Conservation (phyloP, 1,140 invertebrate genomes). For the Drosophila punjabiensis region DNA sequence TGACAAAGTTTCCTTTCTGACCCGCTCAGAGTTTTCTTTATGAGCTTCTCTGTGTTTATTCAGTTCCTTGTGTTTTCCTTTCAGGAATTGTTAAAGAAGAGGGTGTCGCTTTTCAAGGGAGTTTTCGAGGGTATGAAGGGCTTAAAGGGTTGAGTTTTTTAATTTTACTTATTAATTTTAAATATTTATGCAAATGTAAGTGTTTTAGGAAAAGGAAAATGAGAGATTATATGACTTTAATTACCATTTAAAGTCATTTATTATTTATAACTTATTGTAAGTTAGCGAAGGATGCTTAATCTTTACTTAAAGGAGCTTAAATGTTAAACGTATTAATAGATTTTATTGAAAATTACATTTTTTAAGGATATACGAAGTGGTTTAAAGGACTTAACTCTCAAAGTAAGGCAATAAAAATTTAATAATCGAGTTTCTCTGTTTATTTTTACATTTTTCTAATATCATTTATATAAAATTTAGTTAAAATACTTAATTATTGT, state of each 20-base stretch:
- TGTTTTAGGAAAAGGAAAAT: neutral
- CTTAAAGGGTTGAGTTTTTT: neutral
- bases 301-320: neutral
- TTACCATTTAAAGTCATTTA: neutral
- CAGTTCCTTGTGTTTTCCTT: constrained; percentile 7
- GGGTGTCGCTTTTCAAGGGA: neutral
- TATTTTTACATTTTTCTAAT: too few species aligned
- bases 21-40: constrained; percentile 63
- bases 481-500: too few species aligned
- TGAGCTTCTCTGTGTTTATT: constrained; percentile 58
- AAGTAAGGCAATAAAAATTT: too few species aligned
- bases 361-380: too few species aligned
- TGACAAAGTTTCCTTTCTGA: constrained; percentile 56
- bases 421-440: too few species aligned
- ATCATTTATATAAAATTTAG: too few species aligned
- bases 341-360: too few species aligned
- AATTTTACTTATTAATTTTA: neutral
- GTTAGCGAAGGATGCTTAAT: neutral
- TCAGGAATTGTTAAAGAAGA: neutral
- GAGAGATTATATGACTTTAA: neutral
- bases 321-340: neutral
- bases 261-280: too few species aligned
- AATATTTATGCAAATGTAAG: neutral
- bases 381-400: too few species aligned
- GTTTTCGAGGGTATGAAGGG: neutral